These are phyloP conservation scores for Musca domestica DNA, from an alignment of 1,140 invertebrate species.

Conservation along the genomic window DNA sequence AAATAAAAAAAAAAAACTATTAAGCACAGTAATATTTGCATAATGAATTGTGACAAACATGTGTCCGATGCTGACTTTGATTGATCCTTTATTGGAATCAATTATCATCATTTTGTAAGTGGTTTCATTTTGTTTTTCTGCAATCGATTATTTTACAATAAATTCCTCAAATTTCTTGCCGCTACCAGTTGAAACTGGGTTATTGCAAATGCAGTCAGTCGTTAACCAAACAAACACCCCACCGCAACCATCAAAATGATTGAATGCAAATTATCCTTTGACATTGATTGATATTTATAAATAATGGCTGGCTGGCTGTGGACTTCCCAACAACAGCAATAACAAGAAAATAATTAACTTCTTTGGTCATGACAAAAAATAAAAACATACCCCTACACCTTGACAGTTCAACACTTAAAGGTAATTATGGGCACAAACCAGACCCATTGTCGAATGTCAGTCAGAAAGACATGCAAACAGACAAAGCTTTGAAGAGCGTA, in stretches of 20 bases:
- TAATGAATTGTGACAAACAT: too few species aligned
- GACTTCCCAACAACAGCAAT: conserved; percentile 2
- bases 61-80: too few species aligned
- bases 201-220: too few species aligned
- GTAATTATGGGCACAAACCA: conserved; percentile 7
- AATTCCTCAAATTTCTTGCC: too few species aligned
- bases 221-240: too few species aligned
- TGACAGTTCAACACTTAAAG: conserved; percentile 7
- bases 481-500: background rate
- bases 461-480: background rate
- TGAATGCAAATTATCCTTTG: conserved; percentile 16
- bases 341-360: background rate
- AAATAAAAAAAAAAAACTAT: too few species aligned
- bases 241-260: background rate
- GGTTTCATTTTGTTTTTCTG: too few species aligned
- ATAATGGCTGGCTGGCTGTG: conserved; percentile 10
- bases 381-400: background rate
- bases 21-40: too few species aligned
- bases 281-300: conserved; percentile 21
- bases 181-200: too few species aligned
- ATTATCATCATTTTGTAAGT: too few species aligned
- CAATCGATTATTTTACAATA: too few species aligned
- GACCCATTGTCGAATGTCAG: background rate
- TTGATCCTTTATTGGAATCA: too few species aligned
- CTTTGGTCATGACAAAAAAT: background rate